Evolutionary conservation across 2,113 vertebrate genomes (phyloP).

Genomic region (Corvus moneduloides): DNA sequence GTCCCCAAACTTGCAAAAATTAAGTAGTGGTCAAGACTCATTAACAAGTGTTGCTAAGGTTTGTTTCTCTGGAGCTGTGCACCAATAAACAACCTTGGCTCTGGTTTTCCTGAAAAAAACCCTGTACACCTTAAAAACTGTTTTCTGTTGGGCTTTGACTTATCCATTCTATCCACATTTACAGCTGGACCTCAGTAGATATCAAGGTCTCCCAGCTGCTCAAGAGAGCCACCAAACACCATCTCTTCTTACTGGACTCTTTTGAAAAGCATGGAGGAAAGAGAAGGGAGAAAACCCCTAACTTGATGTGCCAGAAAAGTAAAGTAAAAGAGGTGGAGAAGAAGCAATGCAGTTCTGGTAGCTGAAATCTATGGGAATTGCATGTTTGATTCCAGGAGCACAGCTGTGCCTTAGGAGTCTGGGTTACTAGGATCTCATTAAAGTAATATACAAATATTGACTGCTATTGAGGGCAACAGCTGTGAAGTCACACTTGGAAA

Average conservation of each 20-base stretch:
- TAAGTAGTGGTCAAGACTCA: background rate
- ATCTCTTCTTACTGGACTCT: background rate
- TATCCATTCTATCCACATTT: background rate
- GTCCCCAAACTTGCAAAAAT: background rate
- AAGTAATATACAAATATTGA: constrained; percentile 44
- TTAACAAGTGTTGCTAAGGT: background rate
- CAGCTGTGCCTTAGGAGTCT: constrained; percentile 11
- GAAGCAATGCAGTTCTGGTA: background rate
- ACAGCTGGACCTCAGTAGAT: constrained; percentile 1
- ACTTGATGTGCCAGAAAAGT: background rate
- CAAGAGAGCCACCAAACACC: background rate
- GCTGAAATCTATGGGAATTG: background rate
- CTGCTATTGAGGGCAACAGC: background rate
- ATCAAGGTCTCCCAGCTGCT: background rate
- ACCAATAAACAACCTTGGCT: background rate
- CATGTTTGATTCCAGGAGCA: background rate
- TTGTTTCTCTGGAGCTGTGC: background rate
- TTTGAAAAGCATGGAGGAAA: background rate
- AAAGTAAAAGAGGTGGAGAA: background rate
- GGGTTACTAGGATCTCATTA: constrained; percentile 17
- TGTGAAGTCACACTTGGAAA: constrained; percentile 12
- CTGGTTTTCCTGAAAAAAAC: background rate
- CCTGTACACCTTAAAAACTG: background rate
- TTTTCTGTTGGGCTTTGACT: background rate
- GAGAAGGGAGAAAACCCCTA: background rate